These are phyloP conservation scores for Labrus mixtus DNA, from an alignment of 2,113 vertebrate genomes.

Conservation along the genomic window DNA sequence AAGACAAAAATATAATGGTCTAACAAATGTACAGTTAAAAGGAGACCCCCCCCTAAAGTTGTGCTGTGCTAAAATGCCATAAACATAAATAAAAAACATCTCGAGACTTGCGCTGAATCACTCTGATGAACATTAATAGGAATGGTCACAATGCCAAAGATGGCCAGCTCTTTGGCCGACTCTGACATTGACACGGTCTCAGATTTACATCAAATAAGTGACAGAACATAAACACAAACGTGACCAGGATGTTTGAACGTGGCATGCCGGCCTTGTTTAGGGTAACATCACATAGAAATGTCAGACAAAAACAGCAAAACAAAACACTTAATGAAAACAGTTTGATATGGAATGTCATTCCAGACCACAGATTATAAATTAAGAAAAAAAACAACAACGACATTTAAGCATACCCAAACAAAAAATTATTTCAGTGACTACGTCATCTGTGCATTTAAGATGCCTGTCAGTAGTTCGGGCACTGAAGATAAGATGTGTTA, in stretches of 20 bases:
- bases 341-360: slow-evolving; percentile 61
- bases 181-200: slow-evolving; percentile 1
- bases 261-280: background rate
- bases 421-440: slow-evolving; percentile 65
- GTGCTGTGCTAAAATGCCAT: slow-evolving; percentile 19
- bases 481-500: slow-evolving; percentile 52
- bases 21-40: slow-evolving; percentile 17
- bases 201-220: slow-evolving; percentile 36
- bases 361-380: slow-evolving; percentile 32
- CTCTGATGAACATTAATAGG: slow-evolving; percentile 31
- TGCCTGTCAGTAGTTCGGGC: slow-evolving; percentile 78
- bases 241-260: background rate
- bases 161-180: slow-evolving; percentile 20
- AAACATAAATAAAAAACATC: slow-evolving; percentile 23
- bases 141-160: slow-evolving; percentile 40
- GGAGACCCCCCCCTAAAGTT: slow-evolving; percentile 1
- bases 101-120: slow-evolving; percentile 20
- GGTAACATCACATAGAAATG: slow-evolving; percentile 17
- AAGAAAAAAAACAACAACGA: background rate
- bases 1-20: slow-evolving; percentile 20
- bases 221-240: slow-evolving; percentile 30
- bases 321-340: slow-evolving; percentile 36
- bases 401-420: slow-evolving; percentile 12
- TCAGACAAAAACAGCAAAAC: slow-evolving; percentile 1
- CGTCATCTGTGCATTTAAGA: slow-evolving; percentile 80